Percentiles rank a stretch among this genome's conserved stretches.
These are phyloP conservation scores for Parotocinclus haroldoi DNA, from an alignment of 2,797 vertebrate genomes.

Conservation along the genomic window DNA sequence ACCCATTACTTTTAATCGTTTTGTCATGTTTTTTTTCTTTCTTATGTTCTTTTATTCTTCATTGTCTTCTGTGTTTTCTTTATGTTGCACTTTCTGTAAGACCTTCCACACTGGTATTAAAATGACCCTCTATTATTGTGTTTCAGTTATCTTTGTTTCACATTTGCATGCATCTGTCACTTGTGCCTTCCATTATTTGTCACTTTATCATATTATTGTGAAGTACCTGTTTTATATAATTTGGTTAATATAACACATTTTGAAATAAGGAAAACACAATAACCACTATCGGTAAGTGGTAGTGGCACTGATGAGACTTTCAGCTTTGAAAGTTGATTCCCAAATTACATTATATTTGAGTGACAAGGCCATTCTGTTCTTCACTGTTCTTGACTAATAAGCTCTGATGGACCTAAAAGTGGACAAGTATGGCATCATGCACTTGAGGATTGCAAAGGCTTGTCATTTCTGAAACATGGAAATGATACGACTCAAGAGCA, in stretches of 20 bases:
- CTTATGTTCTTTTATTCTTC: conserved; percentile 61
- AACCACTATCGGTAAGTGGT: background rate
- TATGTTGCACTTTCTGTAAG: conserved; percentile 78
- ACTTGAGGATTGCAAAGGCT: conserved; percentile 40
- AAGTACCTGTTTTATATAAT: too few relatives aligned
- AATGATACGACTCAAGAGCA: conserved; percentile 46
- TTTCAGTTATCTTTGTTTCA: conserved; percentile 62
- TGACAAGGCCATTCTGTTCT: background rate
- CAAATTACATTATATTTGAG: conserved; percentile 5
- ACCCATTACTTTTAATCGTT: conserved; percentile 17
- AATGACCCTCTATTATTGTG: conserved; percentile 73
- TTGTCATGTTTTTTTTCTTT: conserved; percentile 58
- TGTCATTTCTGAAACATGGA: conserved; percentile 45
- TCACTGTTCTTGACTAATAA: background rate
- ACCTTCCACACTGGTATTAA: conserved; percentile 87
- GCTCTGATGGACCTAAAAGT: conserved; percentile 41
- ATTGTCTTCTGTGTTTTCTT: conserved; percentile 69
- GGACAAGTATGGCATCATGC: conserved; percentile 48
- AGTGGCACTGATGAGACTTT: background rate
- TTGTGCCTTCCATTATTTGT: conserved; percentile 19
- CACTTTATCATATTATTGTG: too few relatives aligned
- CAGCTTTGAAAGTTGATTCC: background rate
- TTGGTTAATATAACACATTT: too few relatives aligned
- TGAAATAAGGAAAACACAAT: too few relatives aligned
- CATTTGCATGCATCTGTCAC: conserved; percentile 56